These are phyloP conservation scores for Eleutherodactylus coqui DNA, from an alignment of 2,797 vertebrate species.

Conservation along the genomic window DNA sequence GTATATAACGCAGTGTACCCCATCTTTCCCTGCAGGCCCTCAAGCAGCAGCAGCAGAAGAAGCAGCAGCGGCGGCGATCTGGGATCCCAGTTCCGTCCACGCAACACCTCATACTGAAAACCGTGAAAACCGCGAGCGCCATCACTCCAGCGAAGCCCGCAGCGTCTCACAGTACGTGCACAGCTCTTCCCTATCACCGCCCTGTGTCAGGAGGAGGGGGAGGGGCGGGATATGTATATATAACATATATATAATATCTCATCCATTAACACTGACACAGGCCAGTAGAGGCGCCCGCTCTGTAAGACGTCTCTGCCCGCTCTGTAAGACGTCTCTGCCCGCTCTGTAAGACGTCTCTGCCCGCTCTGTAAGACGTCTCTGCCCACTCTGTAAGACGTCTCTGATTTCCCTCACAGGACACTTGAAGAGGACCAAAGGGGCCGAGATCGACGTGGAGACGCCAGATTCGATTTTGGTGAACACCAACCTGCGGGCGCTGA, in stretches of 20 bases:
- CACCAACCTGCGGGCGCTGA: slow-evolving; percentile 94
- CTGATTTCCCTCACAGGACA: slow-evolving; percentile 79
- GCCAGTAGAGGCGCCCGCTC: too few species aligned
- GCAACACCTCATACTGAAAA: slow-evolving; percentile 88
- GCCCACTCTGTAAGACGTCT: too few species aligned
- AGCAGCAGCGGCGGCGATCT: slow-evolving; percentile 82
- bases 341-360: too few species aligned
- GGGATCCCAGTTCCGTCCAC: slow-evolving; percentile 81
- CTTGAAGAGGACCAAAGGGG: slow-evolving; percentile 88
- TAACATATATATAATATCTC: too few species aligned
- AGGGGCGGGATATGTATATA: too few species aligned
- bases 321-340: too few species aligned
- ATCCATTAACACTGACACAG: too few species aligned
- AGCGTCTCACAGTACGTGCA: slow-evolving; percentile 25
- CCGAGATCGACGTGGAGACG: slow-evolving; percentile 95
- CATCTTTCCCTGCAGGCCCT: slow-evolving; percentile 80
- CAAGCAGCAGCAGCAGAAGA: slow-evolving; percentile 92
- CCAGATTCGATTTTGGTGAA: slow-evolving; percentile 98
- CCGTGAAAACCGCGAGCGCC: slow-evolving; percentile 83
- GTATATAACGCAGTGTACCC: background rate
- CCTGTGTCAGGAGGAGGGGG: background rate
- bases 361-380: too few species aligned
- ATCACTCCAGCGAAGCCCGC: slow-evolving; percentile 73
- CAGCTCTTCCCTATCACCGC: background rate
- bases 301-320: too few species aligned